A percentile compares a stretch with the other conserved stretches of the same genome.
phyloP scores from a whole-genome alignment of 2,797 vertebrate genomes.

The Argya squamiceps region DNA sequence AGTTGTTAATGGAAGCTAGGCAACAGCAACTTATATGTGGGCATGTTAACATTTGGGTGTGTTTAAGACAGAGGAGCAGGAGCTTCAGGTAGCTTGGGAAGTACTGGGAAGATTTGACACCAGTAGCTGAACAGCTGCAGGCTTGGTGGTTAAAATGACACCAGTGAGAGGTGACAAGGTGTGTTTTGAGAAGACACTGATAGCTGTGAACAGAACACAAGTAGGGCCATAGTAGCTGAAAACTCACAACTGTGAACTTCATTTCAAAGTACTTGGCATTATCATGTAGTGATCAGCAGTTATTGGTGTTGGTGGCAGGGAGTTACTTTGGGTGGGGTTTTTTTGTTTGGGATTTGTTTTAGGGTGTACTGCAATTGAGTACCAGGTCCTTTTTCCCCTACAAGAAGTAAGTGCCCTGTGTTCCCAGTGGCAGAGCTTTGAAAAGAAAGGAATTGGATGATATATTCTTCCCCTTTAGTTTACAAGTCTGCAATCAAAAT shows the following conservation, averaged over 20 bases:
- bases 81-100: neutral
- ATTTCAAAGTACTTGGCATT: neutral
- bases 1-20: neutral
- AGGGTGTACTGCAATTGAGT: neutral
- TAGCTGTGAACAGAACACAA: neutral
- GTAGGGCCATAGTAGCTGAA: neutral
- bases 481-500: neutral
- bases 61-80: neutral
- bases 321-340: accelerated
- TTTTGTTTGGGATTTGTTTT: neutral
- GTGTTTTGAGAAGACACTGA: neutral
- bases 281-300: neutral
- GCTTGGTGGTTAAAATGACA: neutral
- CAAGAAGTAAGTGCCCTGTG: neutral
- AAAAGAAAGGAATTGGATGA: neutral
- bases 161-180: neutral
- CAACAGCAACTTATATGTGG: neutral
- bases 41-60: neutral
- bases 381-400: neutral
- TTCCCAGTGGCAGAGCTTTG: neutral
- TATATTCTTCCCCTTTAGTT: neutral
- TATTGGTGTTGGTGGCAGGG: neutral
- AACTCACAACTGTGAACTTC: neutral
- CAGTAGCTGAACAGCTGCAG: neutral
- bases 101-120: neutral